phyloP scores from a whole-genome alignment of 2,113 vertebrate species.

The Microcebus tavaratra region DNA sequence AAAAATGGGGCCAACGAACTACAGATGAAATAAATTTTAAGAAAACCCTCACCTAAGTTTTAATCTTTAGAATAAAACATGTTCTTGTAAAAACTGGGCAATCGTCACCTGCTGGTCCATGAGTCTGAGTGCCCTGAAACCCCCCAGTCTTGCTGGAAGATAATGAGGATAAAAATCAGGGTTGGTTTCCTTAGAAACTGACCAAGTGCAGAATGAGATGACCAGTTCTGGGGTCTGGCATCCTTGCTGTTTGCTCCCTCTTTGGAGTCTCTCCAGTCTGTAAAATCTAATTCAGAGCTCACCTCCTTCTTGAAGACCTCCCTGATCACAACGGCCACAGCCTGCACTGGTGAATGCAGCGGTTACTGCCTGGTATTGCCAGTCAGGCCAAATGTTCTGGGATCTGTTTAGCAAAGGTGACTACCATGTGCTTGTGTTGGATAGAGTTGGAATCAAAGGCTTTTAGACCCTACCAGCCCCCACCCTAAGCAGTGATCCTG shows the following conservation, averaged over 20 bases:
- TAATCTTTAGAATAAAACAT: slow-evolving; percentile 57
- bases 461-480: not conserved
- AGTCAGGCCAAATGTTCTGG: not conserved
- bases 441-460: not conserved
- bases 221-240: not conserved
- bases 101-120: not conserved
- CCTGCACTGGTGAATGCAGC: not conserved
- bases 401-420: not conserved
- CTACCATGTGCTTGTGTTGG: not conserved
- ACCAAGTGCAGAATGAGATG: not conserved
- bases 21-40: not conserved
- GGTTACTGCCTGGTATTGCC: not conserved
- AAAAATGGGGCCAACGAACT: not conserved
- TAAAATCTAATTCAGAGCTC: not conserved
- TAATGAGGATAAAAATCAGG: slow-evolving; percentile 45
- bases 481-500: not conserved
- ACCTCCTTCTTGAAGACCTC: slow-evolving; percentile 46
- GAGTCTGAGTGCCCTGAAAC: slow-evolving; percentile 5
- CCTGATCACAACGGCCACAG: not conserved
- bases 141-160: not conserved
- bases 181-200: slow-evolving; percentile 50
- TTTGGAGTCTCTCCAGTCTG: not conserved
- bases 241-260: not conserved
- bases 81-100: slow-evolving; percentile 32
- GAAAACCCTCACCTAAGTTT: not conserved